These are phyloP conservation scores for Pseudomugil gertrudae DNA, from an alignment of 2,797 vertebrate genomes.

Conservation along the genomic window DNA sequence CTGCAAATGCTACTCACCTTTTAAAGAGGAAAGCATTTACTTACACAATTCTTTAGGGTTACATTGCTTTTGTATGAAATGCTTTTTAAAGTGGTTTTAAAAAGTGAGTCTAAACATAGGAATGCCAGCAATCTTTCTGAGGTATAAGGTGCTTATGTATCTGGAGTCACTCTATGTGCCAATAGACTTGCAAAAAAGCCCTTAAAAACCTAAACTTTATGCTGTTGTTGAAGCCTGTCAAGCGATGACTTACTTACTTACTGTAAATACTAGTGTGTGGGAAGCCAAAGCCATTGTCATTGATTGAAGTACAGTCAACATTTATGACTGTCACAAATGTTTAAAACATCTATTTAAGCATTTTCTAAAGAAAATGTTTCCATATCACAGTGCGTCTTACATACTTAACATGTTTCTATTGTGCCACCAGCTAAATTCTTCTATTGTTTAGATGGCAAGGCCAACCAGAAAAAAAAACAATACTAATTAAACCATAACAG, in stretches of 20 bases:
- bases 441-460: background rate
- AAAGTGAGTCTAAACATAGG: background rate
- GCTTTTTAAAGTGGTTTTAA: background rate
- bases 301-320: too few species aligned
- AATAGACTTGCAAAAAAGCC: too few species aligned
- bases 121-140: background rate
- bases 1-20: conserved; percentile 36
- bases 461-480: background rate
- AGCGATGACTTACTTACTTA: background rate
- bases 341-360: too few species aligned
- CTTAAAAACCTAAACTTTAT: background rate
- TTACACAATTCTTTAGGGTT: conserved; percentile 7
- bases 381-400: background rate
- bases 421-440: background rate
- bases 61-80: conserved; percentile 4
- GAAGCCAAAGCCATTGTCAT: background rate
- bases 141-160: background rate
- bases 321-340: too few species aligned
- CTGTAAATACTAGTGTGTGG: background rate
- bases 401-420: background rate
- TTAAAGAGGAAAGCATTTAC: conserved; percentile 32
- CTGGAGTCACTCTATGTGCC: background rate
- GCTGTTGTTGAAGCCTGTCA: background rate
- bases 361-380: too few species aligned
- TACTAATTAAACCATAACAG: background rate